A percentile compares a stretch with the other conserved stretches of the same genome.
Conservation (phyloP, 2,797 vertebrate genomes). For the Hirundo rustica region DNA sequence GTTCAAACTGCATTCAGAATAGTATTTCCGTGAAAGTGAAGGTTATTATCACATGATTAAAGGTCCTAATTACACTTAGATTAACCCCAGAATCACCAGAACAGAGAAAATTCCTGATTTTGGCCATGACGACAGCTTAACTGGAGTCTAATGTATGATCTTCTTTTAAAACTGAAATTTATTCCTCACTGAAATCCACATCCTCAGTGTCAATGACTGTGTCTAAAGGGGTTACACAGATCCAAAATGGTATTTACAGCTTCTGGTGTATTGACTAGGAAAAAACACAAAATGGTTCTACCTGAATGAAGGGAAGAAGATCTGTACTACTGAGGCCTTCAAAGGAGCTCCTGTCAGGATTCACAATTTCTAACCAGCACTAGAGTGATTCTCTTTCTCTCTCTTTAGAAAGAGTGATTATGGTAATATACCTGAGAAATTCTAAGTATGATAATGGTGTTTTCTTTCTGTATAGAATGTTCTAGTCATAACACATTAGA, state of each 20-base stretch:
- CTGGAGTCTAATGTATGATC: accelerated
- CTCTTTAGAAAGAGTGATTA: background rate
- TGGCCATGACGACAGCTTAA: background rate
- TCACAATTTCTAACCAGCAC: background rate
- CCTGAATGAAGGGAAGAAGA: background rate
- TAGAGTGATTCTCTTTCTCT: background rate
- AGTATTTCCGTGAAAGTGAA: background rate
- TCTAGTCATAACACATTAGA: background rate
- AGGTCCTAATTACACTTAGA: background rate
- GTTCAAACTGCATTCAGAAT: background rate
- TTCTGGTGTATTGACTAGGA: background rate
- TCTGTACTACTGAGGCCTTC: background rate
- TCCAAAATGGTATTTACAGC: background rate
- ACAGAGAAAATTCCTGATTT: background rate
- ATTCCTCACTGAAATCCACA: background rate
- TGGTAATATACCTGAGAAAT: background rate
- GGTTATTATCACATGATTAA: background rate
- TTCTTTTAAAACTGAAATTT: background rate
- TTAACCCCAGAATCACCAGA: background rate
- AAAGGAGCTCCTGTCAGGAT: background rate
- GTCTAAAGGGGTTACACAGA: background rate
- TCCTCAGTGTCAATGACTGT: background rate
- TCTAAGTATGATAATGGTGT: background rate
- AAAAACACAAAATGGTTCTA: background rate
- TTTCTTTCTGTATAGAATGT: background rate